Conservation (phyloP, 2,113 vertebrate species). For the Miniopterus natalensis region DNA sequence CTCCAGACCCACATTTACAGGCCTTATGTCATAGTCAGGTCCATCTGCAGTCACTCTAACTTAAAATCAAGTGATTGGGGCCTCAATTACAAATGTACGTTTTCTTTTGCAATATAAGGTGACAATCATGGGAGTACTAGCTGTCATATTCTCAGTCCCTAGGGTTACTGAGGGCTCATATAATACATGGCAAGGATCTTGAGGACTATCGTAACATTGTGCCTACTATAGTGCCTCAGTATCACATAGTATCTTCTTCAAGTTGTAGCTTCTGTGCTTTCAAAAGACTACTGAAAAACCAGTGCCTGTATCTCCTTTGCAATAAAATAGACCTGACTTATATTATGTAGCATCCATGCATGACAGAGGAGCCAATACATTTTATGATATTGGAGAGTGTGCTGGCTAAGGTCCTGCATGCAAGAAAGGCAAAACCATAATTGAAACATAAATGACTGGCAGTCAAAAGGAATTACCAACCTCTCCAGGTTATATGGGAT, state of each 20-base stretch:
- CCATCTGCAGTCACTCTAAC: background rate
- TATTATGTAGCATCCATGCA: background rate
- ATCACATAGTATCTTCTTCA: background rate
- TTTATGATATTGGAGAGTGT: background rate
- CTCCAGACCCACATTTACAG: background rate
- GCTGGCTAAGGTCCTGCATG: background rate
- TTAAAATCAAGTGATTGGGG: background rate
- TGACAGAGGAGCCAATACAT: background rate
- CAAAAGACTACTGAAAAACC: no score
- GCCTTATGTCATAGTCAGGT: no score
- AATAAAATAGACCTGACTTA: background rate
- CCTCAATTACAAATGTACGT: background rate
- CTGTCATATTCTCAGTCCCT: background rate
- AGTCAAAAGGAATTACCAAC: background rate
- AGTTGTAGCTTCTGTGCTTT: no score
- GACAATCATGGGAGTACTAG: background rate
- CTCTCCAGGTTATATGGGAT: background rate
- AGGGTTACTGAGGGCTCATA: background rate
- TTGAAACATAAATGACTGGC: background rate
- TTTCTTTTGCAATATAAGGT: background rate
- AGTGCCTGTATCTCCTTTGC: background rate
- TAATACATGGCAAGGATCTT: background rate
- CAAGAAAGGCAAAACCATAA: background rate
- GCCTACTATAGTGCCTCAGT: background rate
- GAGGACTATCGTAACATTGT: background rate